A percentile compares a stretch with the other conserved stretches of the same genome.
phyloP scores from a whole-genome alignment of 2,888 invertebrate genomes.

The Cerceris ruficornis region DNA sequence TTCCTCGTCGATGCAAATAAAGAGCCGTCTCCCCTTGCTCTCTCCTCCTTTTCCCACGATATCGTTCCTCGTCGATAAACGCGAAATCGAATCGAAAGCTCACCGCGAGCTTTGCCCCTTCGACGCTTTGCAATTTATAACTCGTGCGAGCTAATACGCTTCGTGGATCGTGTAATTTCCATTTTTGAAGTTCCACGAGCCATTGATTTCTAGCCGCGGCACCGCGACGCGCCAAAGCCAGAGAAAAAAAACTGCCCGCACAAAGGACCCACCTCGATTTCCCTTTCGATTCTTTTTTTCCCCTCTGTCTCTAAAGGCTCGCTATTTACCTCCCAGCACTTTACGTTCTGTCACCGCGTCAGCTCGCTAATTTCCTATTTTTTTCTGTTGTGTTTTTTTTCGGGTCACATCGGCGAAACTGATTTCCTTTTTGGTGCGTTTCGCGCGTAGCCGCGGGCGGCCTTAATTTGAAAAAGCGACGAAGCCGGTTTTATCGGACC shows the following conservation, averaged over 20 bases:
- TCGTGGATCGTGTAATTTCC: conserved; percentile 9
- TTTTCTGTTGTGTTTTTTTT: not conserved
- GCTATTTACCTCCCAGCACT: conserved; percentile 24
- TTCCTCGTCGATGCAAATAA: conserved; percentile 20
- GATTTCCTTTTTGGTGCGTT: conserved; percentile 19
- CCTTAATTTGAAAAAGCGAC: conserved; percentile 9
- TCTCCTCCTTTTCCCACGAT: not conserved
- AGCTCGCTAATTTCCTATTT: conserved; percentile 30
- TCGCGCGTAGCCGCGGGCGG: not conserved
- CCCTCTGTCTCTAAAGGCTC: not conserved
- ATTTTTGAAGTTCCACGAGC: conserved; percentile 5
- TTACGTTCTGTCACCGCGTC: conserved; percentile 22
- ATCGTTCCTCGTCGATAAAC: conserved; percentile 17
- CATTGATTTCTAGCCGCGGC: conserved; percentile 11
- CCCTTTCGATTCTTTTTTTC: conserved; percentile 27
- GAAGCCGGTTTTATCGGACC: not conserved
- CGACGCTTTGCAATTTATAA: conserved; percentile 8
- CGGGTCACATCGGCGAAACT: conserved; percentile 17
- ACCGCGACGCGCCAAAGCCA: not conserved
- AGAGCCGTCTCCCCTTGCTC: not conserved
- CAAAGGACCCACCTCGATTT: conserved; percentile 24
- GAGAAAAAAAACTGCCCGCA: conserved; percentile 15
- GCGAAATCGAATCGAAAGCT: not conserved
- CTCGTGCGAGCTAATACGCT: conserved; percentile 4
- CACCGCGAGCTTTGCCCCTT: not conserved